A percentile compares a stretch with the other conserved stretches of the same genome.
Conservation (phyloP, 2,113 vertebrate species). For the Coturnix japonica region DNA sequence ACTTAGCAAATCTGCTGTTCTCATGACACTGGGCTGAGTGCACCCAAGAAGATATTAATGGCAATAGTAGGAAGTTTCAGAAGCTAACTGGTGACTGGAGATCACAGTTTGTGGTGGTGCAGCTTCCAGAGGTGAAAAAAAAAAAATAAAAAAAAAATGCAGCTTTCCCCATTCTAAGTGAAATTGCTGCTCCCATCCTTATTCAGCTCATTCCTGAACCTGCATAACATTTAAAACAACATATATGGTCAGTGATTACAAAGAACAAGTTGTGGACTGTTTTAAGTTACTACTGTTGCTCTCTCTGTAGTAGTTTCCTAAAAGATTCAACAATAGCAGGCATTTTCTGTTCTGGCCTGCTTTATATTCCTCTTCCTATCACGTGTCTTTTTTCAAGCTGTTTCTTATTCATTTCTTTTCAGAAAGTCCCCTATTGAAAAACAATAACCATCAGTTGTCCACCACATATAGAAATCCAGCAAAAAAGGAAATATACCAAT, state of each 20-base stretch:
- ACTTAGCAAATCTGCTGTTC: neutral
- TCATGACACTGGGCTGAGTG: neutral
- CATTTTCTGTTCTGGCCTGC: neutral
- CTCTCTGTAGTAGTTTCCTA: neutral
- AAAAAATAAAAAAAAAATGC: neutral
- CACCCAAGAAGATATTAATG: neutral
- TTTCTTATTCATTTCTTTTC: neutral
- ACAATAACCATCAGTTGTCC: neutral
- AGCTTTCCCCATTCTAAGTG: neutral
- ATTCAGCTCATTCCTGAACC: neutral
- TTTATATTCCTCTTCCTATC: neutral
- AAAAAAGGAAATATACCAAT: neutral
- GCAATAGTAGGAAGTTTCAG: neutral
- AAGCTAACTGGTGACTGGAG: neutral
- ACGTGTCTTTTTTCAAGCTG: neutral
- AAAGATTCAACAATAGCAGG: neutral
- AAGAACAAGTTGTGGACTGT: accelerated
- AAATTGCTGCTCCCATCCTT: neutral
- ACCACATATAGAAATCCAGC: neutral
- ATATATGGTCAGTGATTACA: accelerated
- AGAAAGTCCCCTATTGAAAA: neutral
- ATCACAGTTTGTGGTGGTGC: neutral
- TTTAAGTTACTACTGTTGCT: neutral
- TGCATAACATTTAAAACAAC: neutral
- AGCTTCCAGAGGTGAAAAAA: neutral